Conservation (phyloP, 2,888 invertebrate genomes). For the Dryobota labecula region DNA sequence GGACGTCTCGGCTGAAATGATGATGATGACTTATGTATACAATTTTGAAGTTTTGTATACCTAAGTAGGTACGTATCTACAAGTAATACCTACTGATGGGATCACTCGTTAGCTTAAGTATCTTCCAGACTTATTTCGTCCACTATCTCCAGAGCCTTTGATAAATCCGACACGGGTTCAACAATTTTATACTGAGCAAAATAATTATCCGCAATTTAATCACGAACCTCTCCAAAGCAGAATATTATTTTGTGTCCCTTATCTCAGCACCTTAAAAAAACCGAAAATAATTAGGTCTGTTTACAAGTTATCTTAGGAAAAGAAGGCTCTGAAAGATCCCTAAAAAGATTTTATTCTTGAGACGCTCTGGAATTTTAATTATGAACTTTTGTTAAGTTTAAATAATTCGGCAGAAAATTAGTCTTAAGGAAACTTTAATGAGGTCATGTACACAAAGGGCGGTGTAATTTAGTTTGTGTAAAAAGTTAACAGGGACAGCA, state of each 20-base stretch:
- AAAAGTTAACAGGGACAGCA: slow-evolving; percentile 47
- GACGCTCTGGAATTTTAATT: slow-evolving; percentile 77
- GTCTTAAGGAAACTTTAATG: slow-evolving; percentile 81
- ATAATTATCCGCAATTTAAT: slow-evolving; percentile 60
- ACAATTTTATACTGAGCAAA: slow-evolving; percentile 35
- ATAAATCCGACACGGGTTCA: slow-evolving; percentile 42
- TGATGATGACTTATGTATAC: no score
- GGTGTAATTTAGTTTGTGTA: slow-evolving; percentile 66
- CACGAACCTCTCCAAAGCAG: slow-evolving; percentile 40
- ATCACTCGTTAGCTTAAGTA: slow-evolving; percentile 7
- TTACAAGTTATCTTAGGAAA: slow-evolving; percentile 60
- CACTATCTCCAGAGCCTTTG: slow-evolving; percentile 33
- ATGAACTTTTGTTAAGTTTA: slow-evolving; percentile 78
- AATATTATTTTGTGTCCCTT: slow-evolving; percentile 53
- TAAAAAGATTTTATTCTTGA: slow-evolving; percentile 71
- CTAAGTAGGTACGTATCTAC: neutral
- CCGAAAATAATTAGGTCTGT: slow-evolving; percentile 63
- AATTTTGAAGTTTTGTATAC: no score
- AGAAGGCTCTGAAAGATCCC: slow-evolving; percentile 62
- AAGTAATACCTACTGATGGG: neutral
- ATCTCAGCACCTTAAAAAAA: slow-evolving; percentile 46
- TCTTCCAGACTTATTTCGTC: neutral
- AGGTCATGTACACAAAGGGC: slow-evolving; percentile 78
- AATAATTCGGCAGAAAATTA: slow-evolving; percentile 83
- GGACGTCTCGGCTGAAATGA: no score